Base-by-base conservation (phyloP, 2,888 invertebrate genomes). In the Celastrina argiolus region DNA sequence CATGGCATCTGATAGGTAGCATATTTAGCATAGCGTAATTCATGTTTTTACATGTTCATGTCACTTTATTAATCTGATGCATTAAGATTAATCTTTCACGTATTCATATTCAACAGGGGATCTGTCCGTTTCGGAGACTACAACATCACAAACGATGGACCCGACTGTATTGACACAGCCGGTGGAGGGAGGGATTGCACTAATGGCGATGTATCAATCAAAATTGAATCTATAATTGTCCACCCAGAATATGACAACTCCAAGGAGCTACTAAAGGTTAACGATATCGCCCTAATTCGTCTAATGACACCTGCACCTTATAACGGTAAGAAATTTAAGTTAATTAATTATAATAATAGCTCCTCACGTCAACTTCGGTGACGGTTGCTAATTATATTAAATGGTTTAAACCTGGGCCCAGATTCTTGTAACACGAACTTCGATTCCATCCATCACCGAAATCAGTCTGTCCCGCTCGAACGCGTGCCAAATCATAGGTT, bases 201-300 rank as follows among this genome's bases (percentile, higher is more conserved):
- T 0, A 80, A 85, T 0, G 83, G 83, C 7, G 79, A 81, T 0
- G 76, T 83, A n/a, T 77, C 78, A n/a, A 81, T 92, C 10, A 76
- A 78, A 18, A 84, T 91, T 2, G 85, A 83, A 56, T 74, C 78
- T 36, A 76, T 76, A 16, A 83, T 87, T n/a, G 77, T 85, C 0
- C 92, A 93, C 74, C 82, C 85, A 0, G 73, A 81, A 2, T 92
- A 92, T 74, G 73, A 79, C 18, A 70, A 70, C 0, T 51, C 42
- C 0, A 45, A 68, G 5, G 14, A 12, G 0, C n/a, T 73, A 8
- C 26, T 67, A 12, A 73, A 73, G 34, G 71, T 73, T 26, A 71
- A 86, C 66, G 93, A 93, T 71, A 91, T 93, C 41, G 92, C 88
- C 0, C 73, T 92, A 31, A 78, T 92, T 42, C 81, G 87, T 66